A percentile compares a stretch with the other conserved stretches of the same genome.
Conservation (phyloP, 1,140 invertebrate genomes). For the Copidosoma floridanum region DNA sequence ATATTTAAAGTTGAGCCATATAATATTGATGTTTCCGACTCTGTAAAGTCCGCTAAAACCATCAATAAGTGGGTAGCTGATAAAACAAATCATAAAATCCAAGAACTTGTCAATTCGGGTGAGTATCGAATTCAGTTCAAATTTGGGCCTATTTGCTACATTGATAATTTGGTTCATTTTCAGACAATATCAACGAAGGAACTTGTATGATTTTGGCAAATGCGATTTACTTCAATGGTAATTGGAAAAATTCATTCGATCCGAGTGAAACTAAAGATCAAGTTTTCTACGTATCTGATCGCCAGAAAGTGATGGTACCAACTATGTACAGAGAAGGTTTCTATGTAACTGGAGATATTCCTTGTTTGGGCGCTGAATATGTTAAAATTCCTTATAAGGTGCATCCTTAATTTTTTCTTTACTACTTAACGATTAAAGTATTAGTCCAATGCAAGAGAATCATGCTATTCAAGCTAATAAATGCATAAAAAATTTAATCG, state of each 20-base stretch:
- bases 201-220: conserved; percentile 63
- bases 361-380: conserved; percentile 55
- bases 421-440: no score
- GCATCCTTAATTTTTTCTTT: no score
- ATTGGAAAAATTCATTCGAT: conserved; percentile 64
- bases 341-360: conserved; percentile 55
- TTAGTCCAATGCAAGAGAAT: no score
- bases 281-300: conserved; percentile 56
- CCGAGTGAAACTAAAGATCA: conserved; percentile 53
- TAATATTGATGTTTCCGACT: no score
- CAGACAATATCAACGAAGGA: conserved; percentile 43
- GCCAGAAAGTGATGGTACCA: conserved; percentile 51
- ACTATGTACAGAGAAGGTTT: conserved; percentile 60
- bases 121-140: not conserved
- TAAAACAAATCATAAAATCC: conserved; percentile 65
- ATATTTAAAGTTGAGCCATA: conserved; percentile 51
- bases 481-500: not conserved
- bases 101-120: conserved; percentile 51
- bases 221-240: conserved; percentile 70
- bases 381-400: conserved; percentile 62
- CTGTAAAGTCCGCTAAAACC: conserved; percentile 52
- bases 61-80: conserved; percentile 69
- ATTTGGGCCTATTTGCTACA: not conserved
- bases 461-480: no score
- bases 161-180: conserved; percentile 13